A percentile compares a stretch with the other conserved stretches of the same genome.
phyloP scores from a whole-genome alignment of 1,140 invertebrate species.

The Parasteatoda tepidariorum region DNA sequence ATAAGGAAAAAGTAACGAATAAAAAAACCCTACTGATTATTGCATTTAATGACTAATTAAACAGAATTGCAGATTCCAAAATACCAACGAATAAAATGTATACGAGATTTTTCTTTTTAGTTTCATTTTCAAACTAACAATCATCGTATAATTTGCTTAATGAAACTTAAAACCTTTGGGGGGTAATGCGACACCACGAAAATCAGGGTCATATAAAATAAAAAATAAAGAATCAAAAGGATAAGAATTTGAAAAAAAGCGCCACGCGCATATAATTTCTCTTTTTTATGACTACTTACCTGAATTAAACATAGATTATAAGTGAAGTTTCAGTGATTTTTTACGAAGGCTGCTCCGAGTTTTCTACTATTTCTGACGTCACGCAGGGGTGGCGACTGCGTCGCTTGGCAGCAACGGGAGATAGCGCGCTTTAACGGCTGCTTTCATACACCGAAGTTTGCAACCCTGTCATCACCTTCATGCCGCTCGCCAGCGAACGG shows the following conservation, averaged over 20 bases:
- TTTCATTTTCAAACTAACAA: no score
- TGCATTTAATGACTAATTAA: no score
- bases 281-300: not conserved
- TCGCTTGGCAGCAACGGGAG: not conserved
- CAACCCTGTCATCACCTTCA: not conserved
- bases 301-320: not conserved
- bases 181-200: no score
- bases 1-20: no score
- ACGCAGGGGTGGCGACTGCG: slow-evolving; percentile 1
- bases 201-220: no score
- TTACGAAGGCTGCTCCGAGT: slow-evolving; percentile 14
- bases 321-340: not conserved
- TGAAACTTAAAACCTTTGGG: no score
- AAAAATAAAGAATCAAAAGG: not conserved
- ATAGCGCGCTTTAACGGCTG: not conserved
- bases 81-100: no score
- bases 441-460: not conserved
- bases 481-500: not conserved
- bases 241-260: not conserved
- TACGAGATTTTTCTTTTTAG: no score
- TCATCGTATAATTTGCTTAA: no score
- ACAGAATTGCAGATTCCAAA: no score
- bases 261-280: not conserved
- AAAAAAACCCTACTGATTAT: no score
- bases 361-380: slow-evolving; percentile 22